These are phyloP conservation scores for Drosophila watanabei DNA, from an alignment of 1,140 invertebrate genomes.

Conservation along the genomic window DNA sequence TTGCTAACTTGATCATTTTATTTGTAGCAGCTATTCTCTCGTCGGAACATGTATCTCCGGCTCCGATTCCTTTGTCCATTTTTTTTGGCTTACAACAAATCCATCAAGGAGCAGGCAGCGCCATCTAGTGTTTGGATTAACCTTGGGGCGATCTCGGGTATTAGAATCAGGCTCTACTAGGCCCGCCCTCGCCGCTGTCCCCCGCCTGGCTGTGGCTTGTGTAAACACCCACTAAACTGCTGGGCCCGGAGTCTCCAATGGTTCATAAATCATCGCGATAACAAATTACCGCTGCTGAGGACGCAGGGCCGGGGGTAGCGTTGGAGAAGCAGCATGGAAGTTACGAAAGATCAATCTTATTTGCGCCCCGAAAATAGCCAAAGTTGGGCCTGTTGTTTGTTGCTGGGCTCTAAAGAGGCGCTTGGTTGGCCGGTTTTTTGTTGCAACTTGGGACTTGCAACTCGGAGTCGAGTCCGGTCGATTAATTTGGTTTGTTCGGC, in stretches of 20 bases:
- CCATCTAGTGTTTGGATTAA: slow-evolving; percentile 59
- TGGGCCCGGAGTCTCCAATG: slow-evolving; percentile 51
- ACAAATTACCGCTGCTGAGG: slow-evolving; percentile 80
- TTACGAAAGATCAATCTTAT: slow-evolving; percentile 85
- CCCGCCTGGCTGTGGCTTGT: slow-evolving; percentile 46
- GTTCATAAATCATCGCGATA: slow-evolving; percentile 85
- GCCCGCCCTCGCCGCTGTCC: not conserved
- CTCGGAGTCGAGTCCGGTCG: slow-evolving; percentile 23
- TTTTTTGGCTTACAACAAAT: slow-evolving; percentile 63
- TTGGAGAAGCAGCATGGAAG: slow-evolving; percentile 73
- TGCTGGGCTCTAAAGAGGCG: slow-evolving; percentile 51
- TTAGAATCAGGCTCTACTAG: slow-evolving; percentile 63
- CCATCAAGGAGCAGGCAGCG: slow-evolving; percentile 73
- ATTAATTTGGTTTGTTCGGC: slow-evolving; percentile 50
- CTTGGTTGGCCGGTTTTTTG: slow-evolving; percentile 36
- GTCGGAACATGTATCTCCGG: not conserved
- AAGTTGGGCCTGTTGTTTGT: slow-evolving; percentile 31
- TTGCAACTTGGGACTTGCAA: slow-evolving; percentile 25
- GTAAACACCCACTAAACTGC: slow-evolving; percentile 82
- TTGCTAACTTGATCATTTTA: not conserved
- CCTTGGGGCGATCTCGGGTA: slow-evolving; percentile 44
- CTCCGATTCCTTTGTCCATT: slow-evolving; percentile 2
- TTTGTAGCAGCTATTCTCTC: not conserved
- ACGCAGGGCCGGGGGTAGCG: slow-evolving; percentile 3
- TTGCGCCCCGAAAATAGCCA: slow-evolving; percentile 76